Conservation (phyloP, 92 coral and sea anemone species). For the Desmophyllum pertusum region DNA sequence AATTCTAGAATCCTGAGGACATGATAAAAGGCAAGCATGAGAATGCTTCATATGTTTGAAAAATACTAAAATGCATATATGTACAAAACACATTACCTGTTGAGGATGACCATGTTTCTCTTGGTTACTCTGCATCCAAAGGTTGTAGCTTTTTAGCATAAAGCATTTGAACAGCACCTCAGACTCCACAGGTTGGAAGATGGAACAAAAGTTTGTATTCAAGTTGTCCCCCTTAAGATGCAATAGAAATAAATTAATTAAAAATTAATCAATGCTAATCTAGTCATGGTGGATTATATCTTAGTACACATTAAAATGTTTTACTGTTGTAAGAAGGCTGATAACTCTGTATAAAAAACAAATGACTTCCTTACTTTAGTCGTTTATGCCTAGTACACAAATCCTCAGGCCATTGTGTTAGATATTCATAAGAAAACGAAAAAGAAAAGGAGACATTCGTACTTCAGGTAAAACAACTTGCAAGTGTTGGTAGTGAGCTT, state of each 20-base stretch:
- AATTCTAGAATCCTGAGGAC: too few relatives aligned
- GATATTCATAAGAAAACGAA: neutral
- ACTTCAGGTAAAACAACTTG: neutral
- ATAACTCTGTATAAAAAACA: neutral
- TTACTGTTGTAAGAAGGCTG: neutral
- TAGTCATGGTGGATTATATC: neutral
- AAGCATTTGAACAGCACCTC: conserved; percentile 7
- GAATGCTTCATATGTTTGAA: neutral
- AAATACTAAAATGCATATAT: neutral
- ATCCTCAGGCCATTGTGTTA: neutral
- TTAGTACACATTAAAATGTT: neutral
- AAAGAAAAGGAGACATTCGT: neutral
- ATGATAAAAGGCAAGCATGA: neutral
- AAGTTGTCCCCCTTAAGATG: conserved; percentile 17
- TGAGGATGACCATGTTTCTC: neutral
- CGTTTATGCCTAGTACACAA: too few relatives aligned
- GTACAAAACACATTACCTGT: neutral
- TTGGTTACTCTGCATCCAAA: conserved; percentile 10
- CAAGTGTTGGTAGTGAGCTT: conserved; percentile 19
- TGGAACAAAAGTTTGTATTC: neutral
- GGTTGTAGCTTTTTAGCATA: conserved; percentile 6
- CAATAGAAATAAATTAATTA: neutral
- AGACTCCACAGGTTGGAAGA: conserved; percentile 16
- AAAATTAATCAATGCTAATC: neutral
- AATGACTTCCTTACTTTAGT: neutral